Evolutionary conservation across 2,113 vertebrate genomes (phyloP), one percentile per base, ranked within the genome.

Genomic region (Gobiocypris rarus): DNA sequence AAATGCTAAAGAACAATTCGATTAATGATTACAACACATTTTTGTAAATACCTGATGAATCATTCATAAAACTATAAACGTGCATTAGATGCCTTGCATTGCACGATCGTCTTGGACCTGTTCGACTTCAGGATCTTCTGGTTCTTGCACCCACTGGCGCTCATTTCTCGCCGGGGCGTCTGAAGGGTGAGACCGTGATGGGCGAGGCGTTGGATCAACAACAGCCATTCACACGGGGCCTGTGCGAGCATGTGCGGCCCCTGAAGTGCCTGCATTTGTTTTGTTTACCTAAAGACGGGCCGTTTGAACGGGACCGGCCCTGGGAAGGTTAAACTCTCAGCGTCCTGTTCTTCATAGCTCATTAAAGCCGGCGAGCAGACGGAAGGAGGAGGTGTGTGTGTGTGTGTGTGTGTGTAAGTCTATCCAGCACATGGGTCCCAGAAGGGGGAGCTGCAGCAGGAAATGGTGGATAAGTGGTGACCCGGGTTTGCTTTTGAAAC

Each of bases 171-270:
- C 22, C 56, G 31, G 31, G 81, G 85, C 26, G 48, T 82, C 79
- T 75, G 75, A 34, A 79, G 75, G 75, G 78, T 34, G 73, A 84
- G 82, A 86, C 76, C 17, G 61, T 58, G 82, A 78, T 73, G 74
- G 82, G 41, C 75, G 84, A 82, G 73, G 45, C n/a, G 24, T 14
- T 9, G 59, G 48, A 80, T 73, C 76, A 38, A 74, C 71, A 61
- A 17, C 76, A 79, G 75, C 22, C 56, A 79, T 43, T 31, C 59
- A 70, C 50, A 63, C 5, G 73, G 58, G 50, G 90, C 90, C 41
- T 92, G 91, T 92, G 89, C 83, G 63, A 86, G 88, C 89, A 84
- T 89, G 90, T 86, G 89, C 82, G 31, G 67, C 63, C 80, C 81
- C 63, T 70, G 54, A 45, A 75, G 63, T 31, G 73, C 65, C 50